These are phyloP conservation scores for Uloborus diversus DNA, from an alignment of 1,140 invertebrate species.

Conservation along the genomic window DNA sequence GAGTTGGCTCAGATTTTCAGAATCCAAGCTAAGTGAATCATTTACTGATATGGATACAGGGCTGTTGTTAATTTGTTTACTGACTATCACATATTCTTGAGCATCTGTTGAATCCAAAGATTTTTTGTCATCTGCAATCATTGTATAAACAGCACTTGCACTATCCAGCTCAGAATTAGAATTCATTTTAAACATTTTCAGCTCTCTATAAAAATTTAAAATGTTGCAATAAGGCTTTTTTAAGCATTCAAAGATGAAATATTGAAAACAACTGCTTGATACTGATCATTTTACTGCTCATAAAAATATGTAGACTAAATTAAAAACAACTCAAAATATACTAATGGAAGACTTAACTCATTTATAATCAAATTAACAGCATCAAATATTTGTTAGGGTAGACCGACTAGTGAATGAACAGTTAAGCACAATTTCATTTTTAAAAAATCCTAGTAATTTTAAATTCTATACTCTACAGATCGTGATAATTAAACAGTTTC, in stretches of 20 bases:
- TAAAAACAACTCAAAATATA: too few species aligned
- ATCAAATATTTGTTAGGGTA: too few species aligned
- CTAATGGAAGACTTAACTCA: too few species aligned
- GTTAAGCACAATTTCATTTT: too few species aligned
- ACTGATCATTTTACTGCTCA: too few species aligned
- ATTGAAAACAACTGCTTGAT: too few species aligned
- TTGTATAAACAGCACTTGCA: neutral
- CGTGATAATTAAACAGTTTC: too few species aligned
- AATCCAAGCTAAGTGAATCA: conserved; percentile 1
- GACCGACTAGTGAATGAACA: too few species aligned
- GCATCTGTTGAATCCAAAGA: conserved; percentile 43
- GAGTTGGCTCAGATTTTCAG: conserved; percentile 20
- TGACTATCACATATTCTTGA: conserved; percentile 46
- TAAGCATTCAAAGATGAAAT: neutral
- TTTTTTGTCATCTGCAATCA: conserved; percentile 31
- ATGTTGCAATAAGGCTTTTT: neutral
- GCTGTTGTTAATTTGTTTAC: conserved; percentile 6
- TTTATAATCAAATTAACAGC: too few species aligned
- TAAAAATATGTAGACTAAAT: too few species aligned
- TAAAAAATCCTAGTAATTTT: too few species aligned
- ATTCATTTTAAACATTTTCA: conserved; percentile 31
- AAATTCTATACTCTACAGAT: too few species aligned
- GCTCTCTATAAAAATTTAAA: conserved; percentile 11
- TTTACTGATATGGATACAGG: conserved; percentile 9
- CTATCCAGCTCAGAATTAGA: conserved; percentile 1